Base-by-base conservation (phyloP, 2,888 invertebrate species). In the Ethmia dodecea region DNA sequence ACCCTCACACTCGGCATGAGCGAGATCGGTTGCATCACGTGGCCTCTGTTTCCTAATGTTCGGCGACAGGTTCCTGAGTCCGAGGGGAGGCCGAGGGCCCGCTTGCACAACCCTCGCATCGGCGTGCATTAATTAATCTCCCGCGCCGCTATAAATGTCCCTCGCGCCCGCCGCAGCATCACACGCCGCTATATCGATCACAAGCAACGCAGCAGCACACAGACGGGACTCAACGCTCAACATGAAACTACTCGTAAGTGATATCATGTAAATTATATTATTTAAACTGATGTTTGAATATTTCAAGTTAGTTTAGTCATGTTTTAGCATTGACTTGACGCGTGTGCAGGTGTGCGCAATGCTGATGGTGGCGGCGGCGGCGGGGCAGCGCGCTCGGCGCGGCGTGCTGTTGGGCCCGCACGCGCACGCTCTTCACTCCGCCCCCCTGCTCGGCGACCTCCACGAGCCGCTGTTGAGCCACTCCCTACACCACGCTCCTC, bases 401-500 rank as follows among this genome's bases (percentile, higher is more conserved):
- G 70, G 76, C 38, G 61, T 69, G 51, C 63, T 50, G 47, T 66
- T 68, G 22, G 65, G 64, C 44, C 55, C 64, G 2, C 58, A 63
- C 6, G 60, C 61, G 9, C 18, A 40, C 15, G 38, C 31, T 15
- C 43, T 34, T 13, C 39, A 30, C 42, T 27, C 47, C 16, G n/a
- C 43, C 18, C 38, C 37, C 6, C 31, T 34, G 2, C 41, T 43
- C 20, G 35, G 9, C 18, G 40, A 15, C 40, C 31, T 15, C 43
- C 33, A 13, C 39, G 28, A 42, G 25, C 47, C 16, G n/a, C 43
- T 20, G 38, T 36, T 8, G 29, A 33, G 2, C 41, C 43, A 20
- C n/a, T n/a, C n/a, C n/a, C 25, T 30, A 30, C 15, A 16, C 3
- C 24, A 22, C n/a, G 3, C 10, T 25, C 50, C 34, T 47, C 46